These are phyloP conservation scores for Brachionus sp. DNA, from an alignment of 1,140 invertebrate genomes.

Conservation along the genomic window DNA sequence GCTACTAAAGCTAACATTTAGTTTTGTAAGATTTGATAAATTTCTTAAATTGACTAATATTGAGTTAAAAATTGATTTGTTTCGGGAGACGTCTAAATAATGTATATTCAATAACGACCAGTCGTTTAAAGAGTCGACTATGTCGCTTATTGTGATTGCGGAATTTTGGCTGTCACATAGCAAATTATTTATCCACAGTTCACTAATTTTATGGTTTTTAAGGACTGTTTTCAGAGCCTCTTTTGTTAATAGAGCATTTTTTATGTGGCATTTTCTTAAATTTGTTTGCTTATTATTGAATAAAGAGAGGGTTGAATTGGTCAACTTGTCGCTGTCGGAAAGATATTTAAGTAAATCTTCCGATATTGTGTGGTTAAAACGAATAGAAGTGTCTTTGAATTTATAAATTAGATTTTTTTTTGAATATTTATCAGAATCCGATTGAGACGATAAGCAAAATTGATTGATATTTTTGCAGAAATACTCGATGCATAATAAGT, in stretches of 20 bases:
- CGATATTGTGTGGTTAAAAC: background rate
- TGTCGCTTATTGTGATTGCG: background rate
- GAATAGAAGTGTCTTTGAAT: background rate
- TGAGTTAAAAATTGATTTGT: background rate
- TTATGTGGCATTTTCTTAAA: background rate
- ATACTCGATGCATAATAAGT: background rate
- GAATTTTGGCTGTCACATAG: background rate
- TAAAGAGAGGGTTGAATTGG: background rate
- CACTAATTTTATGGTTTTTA: background rate
- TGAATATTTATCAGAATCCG: background rate
- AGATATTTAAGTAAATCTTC: background rate
- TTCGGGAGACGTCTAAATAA: background rate
- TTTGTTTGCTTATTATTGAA: background rate
- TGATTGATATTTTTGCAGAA: background rate
- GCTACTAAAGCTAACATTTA: slow-evolving; percentile 22
- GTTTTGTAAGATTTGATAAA: background rate
- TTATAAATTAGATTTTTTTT: background rate
- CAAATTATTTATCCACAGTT: background rate
- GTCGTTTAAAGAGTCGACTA: background rate
- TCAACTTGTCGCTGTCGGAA: background rate
- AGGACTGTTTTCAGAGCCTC: background rate
- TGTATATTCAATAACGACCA: background rate
- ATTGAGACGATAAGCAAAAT: background rate
- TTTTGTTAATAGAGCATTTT: background rate
- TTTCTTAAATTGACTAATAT: background rate